phyloP scores from a whole-genome alignment of 2,888 invertebrate species.

The Lamellibrachia columna region DNA sequence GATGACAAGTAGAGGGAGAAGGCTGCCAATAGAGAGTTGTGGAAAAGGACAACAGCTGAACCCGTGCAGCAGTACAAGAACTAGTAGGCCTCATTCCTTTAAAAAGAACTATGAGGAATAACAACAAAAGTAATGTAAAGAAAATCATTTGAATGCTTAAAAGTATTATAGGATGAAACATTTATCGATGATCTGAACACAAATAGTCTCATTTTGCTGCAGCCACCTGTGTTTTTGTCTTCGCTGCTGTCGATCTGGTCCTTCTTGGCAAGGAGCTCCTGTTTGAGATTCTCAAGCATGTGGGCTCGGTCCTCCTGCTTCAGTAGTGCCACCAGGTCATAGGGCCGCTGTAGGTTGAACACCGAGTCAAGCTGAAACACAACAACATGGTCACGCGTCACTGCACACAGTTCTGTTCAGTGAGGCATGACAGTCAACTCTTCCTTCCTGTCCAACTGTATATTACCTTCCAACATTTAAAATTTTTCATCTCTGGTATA shows the following conservation, averaged over 20 bases:
- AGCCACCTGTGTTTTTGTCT: constrained; percentile 71
- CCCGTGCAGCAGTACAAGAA: no score
- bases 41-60: no score
- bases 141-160: no score
- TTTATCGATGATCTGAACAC: no score
- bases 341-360: constrained; percentile 77
- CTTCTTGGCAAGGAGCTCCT: constrained; percentile 74
- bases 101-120: no score
- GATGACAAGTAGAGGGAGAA: no score
- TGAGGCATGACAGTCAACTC: background rate
- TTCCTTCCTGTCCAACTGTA: background rate
- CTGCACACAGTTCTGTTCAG: background rate
- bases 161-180: no score
- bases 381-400: background rate
- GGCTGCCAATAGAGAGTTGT: no score
- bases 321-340: constrained; percentile 79
- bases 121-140: no score
- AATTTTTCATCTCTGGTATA: no score
- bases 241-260: constrained; percentile 72
- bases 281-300: constrained; percentile 68
- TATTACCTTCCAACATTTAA: no score
- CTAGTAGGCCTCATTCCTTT: no score
- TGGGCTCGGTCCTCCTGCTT: constrained; percentile 77
- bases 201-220: background rate
- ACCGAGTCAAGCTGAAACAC: constrained; percentile 76